A percentile compares a stretch with the other conserved stretches of the same genome.
phyloP scores from a whole-genome alignment of 2,797 vertebrate genomes.

The Rhinophrynus dorsalis region DNA sequence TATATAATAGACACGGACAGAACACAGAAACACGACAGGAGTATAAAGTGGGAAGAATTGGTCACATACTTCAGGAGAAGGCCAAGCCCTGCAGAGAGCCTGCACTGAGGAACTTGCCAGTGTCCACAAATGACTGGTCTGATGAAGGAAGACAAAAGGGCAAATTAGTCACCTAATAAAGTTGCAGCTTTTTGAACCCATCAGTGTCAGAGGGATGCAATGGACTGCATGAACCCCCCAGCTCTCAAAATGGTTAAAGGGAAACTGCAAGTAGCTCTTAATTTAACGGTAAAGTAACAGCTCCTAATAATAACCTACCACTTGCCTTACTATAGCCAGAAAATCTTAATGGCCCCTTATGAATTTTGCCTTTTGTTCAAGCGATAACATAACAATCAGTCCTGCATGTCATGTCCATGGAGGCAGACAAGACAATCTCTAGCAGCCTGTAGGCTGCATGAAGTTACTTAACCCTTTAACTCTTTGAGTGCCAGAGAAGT shows the following conservation, averaged over 20 bases:
- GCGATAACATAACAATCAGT: too few relatives aligned
- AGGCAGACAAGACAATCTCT: too few relatives aligned
- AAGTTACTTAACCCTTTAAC: too few relatives aligned
- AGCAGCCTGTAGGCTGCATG: too few relatives aligned
- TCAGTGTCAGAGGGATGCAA: not conserved
- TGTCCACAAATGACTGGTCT: conserved; percentile 93
- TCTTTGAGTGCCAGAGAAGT: too few relatives aligned
- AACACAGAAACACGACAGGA: conserved; percentile 60
- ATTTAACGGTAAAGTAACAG: too few relatives aligned
- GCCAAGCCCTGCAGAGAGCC: conserved; percentile 91
- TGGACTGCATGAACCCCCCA: not conserved
- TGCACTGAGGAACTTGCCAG: conserved; percentile 85
- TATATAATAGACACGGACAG: conserved; percentile 39
- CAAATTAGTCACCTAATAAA: conserved; percentile 41
- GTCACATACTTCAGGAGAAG: conserved; percentile 88
- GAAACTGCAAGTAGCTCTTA: too few relatives aligned
- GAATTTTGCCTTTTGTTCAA: too few relatives aligned
- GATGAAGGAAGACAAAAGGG: conserved; percentile 70
- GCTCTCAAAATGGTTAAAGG: not conserved
- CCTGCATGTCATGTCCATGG: too few relatives aligned
- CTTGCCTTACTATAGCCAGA: too few relatives aligned
- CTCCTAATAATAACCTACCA: too few relatives aligned
- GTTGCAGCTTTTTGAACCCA: not conserved
- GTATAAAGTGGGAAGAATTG: conserved; percentile 67
- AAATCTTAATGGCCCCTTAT: too few relatives aligned